phyloP scores from a whole-genome alignment of 2,888 invertebrate genomes.

The Drosophila mimetica region DNA sequence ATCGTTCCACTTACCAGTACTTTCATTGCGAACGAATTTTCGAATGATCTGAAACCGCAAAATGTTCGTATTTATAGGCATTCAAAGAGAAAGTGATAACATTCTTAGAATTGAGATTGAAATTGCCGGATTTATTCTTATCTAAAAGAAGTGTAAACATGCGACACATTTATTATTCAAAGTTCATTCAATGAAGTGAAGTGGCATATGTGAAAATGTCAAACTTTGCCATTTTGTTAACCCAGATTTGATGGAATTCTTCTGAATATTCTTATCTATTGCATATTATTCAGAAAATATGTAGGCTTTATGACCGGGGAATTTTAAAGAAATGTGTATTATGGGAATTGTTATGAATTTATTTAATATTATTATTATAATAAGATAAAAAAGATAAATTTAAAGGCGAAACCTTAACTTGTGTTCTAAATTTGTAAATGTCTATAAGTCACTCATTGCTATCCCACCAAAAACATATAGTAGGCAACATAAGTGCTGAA shows the following conservation, averaged over 20 bases:
- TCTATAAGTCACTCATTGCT: conserved; percentile 66
- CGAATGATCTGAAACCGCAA: background rate
- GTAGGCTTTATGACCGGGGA: no score
- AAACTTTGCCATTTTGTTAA: no score
- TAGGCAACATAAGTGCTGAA: conserved; percentile 41
- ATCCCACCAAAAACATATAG: conserved; percentile 24
- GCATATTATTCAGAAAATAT: no score
- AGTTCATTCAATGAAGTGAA: no score
- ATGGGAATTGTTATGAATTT: no score
- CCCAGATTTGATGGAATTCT: no score
- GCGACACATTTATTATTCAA: background rate
- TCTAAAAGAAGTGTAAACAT: background rate
- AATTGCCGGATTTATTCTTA: background rate
- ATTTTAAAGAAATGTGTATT: no score
- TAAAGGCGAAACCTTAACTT: no score
- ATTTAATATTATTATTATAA: no score
- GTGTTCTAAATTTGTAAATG: conserved; percentile 14
- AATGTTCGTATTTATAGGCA: background rate
- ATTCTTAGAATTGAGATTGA: background rate
- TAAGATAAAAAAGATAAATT: no score
- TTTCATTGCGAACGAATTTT: background rate
- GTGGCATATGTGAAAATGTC: no score
- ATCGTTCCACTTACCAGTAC: background rate
- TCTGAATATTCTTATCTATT: no score
- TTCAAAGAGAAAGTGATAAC: background rate